phyloP scores from a whole-genome alignment of 2,888 invertebrate genomes.

The Tetragonisca angustula region DNA sequence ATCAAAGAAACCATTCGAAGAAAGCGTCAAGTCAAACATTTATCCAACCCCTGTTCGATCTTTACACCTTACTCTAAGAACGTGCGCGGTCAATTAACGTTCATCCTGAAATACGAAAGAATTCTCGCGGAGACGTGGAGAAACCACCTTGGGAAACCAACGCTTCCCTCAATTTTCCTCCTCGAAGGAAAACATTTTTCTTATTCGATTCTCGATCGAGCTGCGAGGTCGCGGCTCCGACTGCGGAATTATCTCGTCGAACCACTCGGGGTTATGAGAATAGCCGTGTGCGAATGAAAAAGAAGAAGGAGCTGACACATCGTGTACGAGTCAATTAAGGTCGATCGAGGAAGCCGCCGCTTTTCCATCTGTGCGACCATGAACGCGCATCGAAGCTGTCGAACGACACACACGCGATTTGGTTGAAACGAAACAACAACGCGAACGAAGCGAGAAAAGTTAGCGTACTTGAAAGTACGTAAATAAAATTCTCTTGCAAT shows the following conservation, averaged over 20 bases:
- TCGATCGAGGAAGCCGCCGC: constrained; percentile 68
- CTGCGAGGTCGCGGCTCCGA: constrained; percentile 11
- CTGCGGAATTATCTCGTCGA: constrained; percentile 62
- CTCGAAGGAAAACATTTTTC: constrained; percentile 34
- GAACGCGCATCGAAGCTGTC: constrained; percentile 22
- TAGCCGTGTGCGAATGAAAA: constrained; percentile 34
- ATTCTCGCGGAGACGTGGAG: background rate
- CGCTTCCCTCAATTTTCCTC: background rate
- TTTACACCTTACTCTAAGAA: constrained; percentile 13
- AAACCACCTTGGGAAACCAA: constrained; percentile 12
- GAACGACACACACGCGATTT: constrained; percentile 21
- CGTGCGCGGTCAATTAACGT: constrained; percentile 1
- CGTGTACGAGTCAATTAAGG: constrained; percentile 73
- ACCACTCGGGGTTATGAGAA: background rate
- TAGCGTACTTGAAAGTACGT: background rate
- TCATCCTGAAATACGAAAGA: background rate
- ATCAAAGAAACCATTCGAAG: background rate
- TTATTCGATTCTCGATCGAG: constrained; percentile 23
- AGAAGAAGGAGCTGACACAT: constrained; percentile 49
- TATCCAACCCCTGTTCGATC: background rate
- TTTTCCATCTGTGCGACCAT: constrained; percentile 37
- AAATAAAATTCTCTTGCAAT: too few relatives aligned
- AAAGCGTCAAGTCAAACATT: constrained; percentile 15
- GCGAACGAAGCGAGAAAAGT: constrained; percentile 33
- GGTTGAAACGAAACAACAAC: constrained; percentile 25